phyloP scores from a whole-genome alignment of 2,888 invertebrate genomes.

The Dioctria rufipes region DNA sequence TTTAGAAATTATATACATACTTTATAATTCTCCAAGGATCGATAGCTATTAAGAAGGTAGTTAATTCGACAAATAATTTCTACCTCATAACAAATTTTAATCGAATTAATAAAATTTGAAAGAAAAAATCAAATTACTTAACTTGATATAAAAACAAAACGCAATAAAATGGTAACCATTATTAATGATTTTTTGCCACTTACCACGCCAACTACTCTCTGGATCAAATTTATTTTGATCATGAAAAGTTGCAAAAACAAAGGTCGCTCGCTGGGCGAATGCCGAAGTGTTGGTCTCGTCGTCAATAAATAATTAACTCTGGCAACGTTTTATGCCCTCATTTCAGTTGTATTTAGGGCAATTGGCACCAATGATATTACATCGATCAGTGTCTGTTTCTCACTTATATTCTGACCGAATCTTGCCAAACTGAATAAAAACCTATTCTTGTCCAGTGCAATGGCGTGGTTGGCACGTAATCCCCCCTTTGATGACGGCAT shows the following conservation, averaged over 20 bases:
- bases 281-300: slow-evolving; percentile 2
- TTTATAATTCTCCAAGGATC: too few relatives aligned
- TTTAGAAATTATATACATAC: too few relatives aligned
- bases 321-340: slow-evolving; percentile 22
- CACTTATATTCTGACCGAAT: background rate
- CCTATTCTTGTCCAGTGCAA: slow-evolving; percentile 2
- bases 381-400: background rate
- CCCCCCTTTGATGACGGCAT: background rate
- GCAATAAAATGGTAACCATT: too few relatives aligned
- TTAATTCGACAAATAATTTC: too few relatives aligned
- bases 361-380: slow-evolving; percentile 16
- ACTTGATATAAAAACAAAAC: too few relatives aligned
- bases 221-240: slow-evolving; percentile 29
- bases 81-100: too few relatives aligned
- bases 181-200: too few relatives aligned
- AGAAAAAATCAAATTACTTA: too few relatives aligned
- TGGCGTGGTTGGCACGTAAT: slow-evolving; percentile 11
- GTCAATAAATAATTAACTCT: slow-evolving; percentile 36
- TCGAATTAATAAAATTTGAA: too few relatives aligned
- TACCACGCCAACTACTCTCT: too few relatives aligned
- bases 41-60: too few relatives aligned
- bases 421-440: slow-evolving; percentile 23
- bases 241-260: slow-evolving; percentile 47
- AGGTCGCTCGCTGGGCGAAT: slow-evolving; percentile 25
- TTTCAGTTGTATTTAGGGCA: slow-evolving; percentile 42